phyloP scores from a whole-genome alignment of 2,113 vertebrate genomes.

The Pipra filicauda region DNA sequence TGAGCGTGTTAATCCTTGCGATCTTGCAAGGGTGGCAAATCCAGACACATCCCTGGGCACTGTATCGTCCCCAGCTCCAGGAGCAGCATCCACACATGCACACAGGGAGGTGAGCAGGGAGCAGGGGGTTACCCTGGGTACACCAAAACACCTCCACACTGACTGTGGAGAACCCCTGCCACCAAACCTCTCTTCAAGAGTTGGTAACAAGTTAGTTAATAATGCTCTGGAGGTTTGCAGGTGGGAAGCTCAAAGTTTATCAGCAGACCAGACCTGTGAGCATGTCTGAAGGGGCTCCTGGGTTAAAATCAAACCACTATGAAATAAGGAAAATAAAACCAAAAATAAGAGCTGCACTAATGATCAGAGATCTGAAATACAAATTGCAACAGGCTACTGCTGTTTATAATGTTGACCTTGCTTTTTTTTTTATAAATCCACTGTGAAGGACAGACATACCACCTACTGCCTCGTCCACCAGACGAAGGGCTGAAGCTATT shows the following conservation, averaged over 20 bases:
- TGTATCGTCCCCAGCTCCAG: not conserved
- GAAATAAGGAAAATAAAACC: slow-evolving; percentile 18
- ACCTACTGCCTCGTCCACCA: slow-evolving; percentile 61
- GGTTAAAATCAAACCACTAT: not conserved
- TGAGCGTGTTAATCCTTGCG: accelerated
- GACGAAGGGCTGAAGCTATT: slow-evolving; percentile 71
- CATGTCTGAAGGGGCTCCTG: not conserved
- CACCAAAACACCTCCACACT: not conserved
- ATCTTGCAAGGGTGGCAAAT: not conserved
- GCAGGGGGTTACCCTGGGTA: not conserved
- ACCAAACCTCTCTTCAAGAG: not conserved
- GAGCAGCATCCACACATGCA: accelerated
- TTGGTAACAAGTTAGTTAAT: not conserved
- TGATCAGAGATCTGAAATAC: slow-evolving; percentile 39
- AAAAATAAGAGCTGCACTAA: not conserved
- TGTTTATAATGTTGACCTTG: slow-evolving; percentile 44
- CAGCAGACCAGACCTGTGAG: not conserved
- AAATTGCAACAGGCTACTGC: slow-evolving; percentile 25
- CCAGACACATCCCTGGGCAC: not conserved
- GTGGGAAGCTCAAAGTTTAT: not conserved
- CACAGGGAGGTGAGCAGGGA: not conserved
- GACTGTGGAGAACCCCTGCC: accelerated
- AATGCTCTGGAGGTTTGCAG: accelerated
- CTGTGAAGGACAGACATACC: slow-evolving; percentile 53
- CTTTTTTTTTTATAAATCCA: not conserved